Percentiles rank a stretch among this genome's conserved stretches.
phyloP scores from a whole-genome alignment of 2,888 invertebrate genomes.

The Cheilosia variabilis region DNA sequence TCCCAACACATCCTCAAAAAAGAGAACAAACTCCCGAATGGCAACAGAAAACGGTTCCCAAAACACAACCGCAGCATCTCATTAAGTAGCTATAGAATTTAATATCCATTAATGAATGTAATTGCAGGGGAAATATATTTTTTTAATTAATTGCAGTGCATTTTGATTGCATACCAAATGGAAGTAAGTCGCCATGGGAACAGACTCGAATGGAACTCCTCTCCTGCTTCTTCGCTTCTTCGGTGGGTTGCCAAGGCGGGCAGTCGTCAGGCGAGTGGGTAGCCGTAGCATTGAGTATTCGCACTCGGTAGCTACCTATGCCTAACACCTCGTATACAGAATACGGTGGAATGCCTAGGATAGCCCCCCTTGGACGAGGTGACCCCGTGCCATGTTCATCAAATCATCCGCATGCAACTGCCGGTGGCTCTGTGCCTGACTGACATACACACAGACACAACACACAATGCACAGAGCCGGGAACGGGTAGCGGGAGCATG shows the following conservation, averaged over 20 bases:
- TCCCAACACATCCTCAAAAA: constrained; percentile 8
- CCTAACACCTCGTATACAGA: constrained; percentile 15
- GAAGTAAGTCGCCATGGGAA: constrained; percentile 33
- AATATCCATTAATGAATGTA: constrained; percentile 62
- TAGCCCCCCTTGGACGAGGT: background rate
- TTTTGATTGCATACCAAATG: constrained; percentile 60
- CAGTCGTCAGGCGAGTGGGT: background rate
- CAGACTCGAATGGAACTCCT: constrained; percentile 11
- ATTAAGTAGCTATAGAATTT: constrained; percentile 43
- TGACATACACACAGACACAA: background rate
- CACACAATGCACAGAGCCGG: background rate
- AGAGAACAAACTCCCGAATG: background rate
- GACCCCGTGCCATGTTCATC: constrained; percentile 33
- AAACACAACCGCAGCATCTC: constrained; percentile 43
- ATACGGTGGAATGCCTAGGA: constrained; percentile 19
- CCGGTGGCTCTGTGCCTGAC: constrained; percentile 6
- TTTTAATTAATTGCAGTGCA: constrained; percentile 65
- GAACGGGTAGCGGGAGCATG: constrained; percentile 21
- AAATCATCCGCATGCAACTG: constrained; percentile 48
- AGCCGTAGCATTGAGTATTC: background rate
- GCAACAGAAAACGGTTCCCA: constrained; percentile 1
- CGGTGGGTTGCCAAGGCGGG: constrained; percentile 1
- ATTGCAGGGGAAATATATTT: constrained; percentile 58
- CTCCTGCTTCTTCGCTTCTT: background rate
- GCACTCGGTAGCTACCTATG: constrained; percentile 18